Base-by-base conservation (phyloP, 2,113 vertebrate species). In the Cairina moschata region DNA sequence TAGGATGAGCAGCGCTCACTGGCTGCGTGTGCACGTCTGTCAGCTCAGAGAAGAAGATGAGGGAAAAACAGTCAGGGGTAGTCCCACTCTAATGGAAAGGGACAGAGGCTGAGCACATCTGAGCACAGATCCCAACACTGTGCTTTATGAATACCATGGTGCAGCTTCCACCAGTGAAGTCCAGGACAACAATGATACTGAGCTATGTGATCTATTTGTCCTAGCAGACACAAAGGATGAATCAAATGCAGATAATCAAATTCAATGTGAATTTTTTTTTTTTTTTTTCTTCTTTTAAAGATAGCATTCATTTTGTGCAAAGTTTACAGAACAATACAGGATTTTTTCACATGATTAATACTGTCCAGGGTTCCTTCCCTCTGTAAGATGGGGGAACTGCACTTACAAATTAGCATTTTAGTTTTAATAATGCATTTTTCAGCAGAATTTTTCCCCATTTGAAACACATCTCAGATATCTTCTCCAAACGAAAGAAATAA, bases 11-110 rank as follows among this genome's bases (percentile, higher is more conserved):
- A 1, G 0, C 2, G 6, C 38, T 55, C 1, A 1, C 16, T 2
- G 3, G 11, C 0, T 34, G 3, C 0, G 0, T 17, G n/a, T 0
- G 2, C 23, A 3, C 0, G 6, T 58, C 40, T 58, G 42, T 58
- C 40, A 74, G 46, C 16, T 31, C 13, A 4, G 31, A 15, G 66
- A 31, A 78, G 40, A 46, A 73, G 15, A 2, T 0, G 40, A 62
- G 40, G 34, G 17, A 11, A 44, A 73, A 86, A 50, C 0, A 1
- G 9, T 31, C 9, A 58, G 63, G 8, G 3, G 12, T 17, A 38
- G 4, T 11, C 46, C 8, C 18, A 26, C 7, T 28, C 4, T 6
- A 44, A 59, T 2, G 4, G 52, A 72, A 76, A 72, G 40, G n/a
- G 36, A 15, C 0, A 1, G n/a, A 40, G 58, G n/a, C 36, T 82